These are phyloP conservation scores for Tromatobia lineatoria DNA, from an alignment of 2,888 invertebrate genomes.

Conservation along the genomic window DNA sequence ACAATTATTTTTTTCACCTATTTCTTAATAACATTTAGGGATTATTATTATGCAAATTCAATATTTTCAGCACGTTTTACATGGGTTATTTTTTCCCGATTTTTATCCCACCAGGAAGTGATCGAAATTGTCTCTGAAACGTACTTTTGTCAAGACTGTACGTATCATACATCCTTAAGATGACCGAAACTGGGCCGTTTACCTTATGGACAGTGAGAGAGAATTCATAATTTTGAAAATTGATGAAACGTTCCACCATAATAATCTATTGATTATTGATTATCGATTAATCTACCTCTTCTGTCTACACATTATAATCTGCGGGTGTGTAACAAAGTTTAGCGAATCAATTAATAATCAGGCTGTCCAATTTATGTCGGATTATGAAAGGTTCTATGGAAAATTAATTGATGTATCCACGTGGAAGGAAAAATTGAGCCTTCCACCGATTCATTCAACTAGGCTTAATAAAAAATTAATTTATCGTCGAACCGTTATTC, in stretches of 20 bases:
- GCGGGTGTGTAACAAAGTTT: background rate
- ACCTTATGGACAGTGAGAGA: too few relatives aligned
- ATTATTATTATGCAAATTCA: too few relatives aligned
- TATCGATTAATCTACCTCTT: background rate
- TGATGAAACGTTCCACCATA: background rate
- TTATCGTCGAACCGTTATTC: background rate
- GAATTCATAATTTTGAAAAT: too few relatives aligned
- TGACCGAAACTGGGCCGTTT: too few relatives aligned
- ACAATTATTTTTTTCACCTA: too few relatives aligned
- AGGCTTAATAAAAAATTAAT: background rate
- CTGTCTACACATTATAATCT: background rate
- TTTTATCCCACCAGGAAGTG: too few relatives aligned
- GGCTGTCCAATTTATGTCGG: conserved; percentile 1
- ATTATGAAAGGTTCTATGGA: background rate
- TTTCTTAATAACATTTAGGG: too few relatives aligned
- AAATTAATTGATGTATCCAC: background rate
- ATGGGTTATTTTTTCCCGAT: too few relatives aligned
- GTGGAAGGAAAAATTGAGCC: background rate
- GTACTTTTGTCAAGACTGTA: too few relatives aligned
- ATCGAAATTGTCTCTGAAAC: too few relatives aligned
- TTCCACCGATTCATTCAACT: background rate
- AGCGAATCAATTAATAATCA: background rate
- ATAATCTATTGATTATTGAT: background rate
- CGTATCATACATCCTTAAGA: too few relatives aligned
- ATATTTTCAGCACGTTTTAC: too few relatives aligned